A percentile compares a stretch with the other conserved stretches of the same genome.
These are phyloP conservation scores for Brachylomia viminalis DNA, from an alignment of 2,888 invertebrate species.

Conservation along the genomic window DNA sequence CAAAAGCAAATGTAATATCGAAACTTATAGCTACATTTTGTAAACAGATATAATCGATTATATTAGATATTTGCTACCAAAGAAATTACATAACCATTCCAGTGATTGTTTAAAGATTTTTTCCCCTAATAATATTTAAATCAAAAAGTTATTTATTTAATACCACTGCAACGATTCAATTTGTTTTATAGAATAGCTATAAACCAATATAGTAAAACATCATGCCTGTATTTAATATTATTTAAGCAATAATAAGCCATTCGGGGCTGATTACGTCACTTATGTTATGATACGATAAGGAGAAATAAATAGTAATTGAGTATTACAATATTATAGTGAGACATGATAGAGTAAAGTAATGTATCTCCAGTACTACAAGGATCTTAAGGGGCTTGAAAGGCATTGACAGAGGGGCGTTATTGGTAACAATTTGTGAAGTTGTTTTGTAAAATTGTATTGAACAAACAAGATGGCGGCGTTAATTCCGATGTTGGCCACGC, in stretches of 20 bases:
- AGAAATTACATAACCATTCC: slow-evolving; percentile 43
- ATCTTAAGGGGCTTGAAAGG: neutral
- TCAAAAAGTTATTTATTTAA: slow-evolving; percentile 1
- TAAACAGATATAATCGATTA: neutral
- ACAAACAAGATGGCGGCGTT: neutral
- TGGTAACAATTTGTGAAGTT: neutral
- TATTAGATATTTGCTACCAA: slow-evolving; percentile 44
- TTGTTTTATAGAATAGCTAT: no score
- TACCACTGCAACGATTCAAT: neutral
- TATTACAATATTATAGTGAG: slow-evolving; percentile 7
- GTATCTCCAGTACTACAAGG: neutral
- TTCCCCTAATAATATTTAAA: no score
- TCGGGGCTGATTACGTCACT: neutral
- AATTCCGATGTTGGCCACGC: neutral
- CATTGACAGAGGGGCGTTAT: neutral
- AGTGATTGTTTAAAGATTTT: slow-evolving; percentile 13
- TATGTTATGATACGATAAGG: neutral
- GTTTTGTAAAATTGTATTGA: neutral
- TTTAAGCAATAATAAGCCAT: neutral
- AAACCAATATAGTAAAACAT: no score
- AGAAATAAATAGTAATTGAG: neutral
- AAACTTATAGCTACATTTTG: neutral
- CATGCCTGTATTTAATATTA: neutral
- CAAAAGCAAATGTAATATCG: neutral
- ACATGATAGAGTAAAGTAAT: neutral